Conservation (phyloP, 2,888 invertebrate genomes). For the Cantharis flavilabris region DNA sequence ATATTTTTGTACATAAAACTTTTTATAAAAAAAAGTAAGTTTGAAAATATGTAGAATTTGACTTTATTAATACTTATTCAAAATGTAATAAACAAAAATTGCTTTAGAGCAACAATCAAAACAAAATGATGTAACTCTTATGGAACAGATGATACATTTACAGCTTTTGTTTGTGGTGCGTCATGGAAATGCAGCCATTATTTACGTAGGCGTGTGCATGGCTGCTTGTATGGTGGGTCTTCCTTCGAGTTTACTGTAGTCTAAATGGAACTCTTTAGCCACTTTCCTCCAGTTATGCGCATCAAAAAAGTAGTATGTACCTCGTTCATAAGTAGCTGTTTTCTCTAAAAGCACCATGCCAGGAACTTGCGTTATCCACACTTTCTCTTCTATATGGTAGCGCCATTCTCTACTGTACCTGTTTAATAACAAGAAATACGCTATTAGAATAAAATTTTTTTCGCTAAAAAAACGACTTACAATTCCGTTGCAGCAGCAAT, state of each 20-base stretch:
- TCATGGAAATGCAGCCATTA: conserved; percentile 40
- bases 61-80: conserved; percentile 52
- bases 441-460: conserved; percentile 17
- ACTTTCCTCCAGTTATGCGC: conserved; percentile 99
- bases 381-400: conserved; percentile 98
- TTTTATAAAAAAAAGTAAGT: conserved; percentile 57
- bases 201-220: conserved; percentile 46
- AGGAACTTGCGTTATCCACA: conserved; percentile 98
- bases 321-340: conserved; percentile 94
- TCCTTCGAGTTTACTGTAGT: conserved; percentile 98
- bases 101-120: conserved; percentile 23
- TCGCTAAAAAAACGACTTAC: conserved; percentile 64
- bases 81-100: conserved; percentile 45
- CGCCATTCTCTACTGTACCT: conserved; percentile 99
- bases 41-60: conserved; percentile 53
- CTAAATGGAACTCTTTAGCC: conserved; percentile 97
- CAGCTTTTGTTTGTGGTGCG: conserved; percentile 36
- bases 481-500: conserved; percentile 95
- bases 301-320: conserved; percentile 99
- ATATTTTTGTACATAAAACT: conserved; percentile 56
- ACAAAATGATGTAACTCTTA: conserved; percentile 19
- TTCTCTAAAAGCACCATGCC: conserved; percentile 94
- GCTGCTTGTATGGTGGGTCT: conserved; percentile 76
- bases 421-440: conserved; percentile 25
- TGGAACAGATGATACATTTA: conserved; percentile 29